Evolutionary conservation across 23 tunicate species (phyloP).

Genomic region (Styela clava): DNA sequence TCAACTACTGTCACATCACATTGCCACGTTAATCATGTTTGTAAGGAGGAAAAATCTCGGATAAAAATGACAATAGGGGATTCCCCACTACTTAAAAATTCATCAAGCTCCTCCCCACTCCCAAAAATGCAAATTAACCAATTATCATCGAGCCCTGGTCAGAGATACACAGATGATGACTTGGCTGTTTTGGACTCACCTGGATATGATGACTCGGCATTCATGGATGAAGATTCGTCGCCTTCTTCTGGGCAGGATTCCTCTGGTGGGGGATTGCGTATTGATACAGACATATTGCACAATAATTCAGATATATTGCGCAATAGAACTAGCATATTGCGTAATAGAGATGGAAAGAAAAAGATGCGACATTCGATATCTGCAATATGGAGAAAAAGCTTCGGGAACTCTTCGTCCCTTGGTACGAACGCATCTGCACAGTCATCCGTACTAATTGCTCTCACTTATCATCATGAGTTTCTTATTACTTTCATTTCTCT

Average conservation of each 20-base stretch:
- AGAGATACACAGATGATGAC: not conserved
- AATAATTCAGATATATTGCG: not conserved
- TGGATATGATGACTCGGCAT: not conserved
- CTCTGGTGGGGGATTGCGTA: not conserved
- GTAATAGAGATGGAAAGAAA: not conserved
- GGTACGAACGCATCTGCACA: no score
- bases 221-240: not conserved
- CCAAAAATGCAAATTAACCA: not conserved
- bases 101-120: not conserved
- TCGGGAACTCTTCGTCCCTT: slow-evolving; percentile 12
- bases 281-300: not conserved
- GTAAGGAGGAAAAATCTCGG: not conserved
- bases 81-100: not conserved
- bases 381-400: slow-evolving; percentile 19
- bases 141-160: not conserved
- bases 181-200: not conserved
- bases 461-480: no score
- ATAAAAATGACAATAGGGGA: not conserved
- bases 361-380: slow-evolving; percentile 13
- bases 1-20: not conserved
- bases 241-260: not conserved
- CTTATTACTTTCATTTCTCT: no score
- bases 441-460: no score
- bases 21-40: not conserved
- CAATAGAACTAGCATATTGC: not conserved